phyloP scores from a whole-genome alignment of 1,140 invertebrate genomes.

The Temnothorax longispinosus region DNA sequence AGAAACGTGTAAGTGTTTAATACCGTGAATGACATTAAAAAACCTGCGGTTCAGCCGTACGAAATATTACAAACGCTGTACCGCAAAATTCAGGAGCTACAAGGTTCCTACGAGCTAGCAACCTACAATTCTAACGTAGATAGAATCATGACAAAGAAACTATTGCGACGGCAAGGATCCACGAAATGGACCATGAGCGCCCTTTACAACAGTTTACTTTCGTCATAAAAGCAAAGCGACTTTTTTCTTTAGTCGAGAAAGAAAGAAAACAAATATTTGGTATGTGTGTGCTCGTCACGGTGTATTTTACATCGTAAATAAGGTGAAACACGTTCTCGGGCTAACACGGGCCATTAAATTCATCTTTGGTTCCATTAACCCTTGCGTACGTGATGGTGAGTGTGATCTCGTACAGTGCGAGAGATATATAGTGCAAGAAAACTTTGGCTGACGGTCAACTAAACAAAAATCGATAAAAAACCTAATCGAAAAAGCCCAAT shows the following conservation, averaged over 20 bases:
- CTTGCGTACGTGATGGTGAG: conserved; percentile 63
- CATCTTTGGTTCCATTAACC: conserved; percentile 64
- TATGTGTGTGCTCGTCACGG: not conserved
- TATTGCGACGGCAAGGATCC: conserved; percentile 8
- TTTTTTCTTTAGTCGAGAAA: not conserved
- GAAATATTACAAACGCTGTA: conserved; percentile 16
- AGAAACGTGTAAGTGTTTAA: conserved; percentile 44
- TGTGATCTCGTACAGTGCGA: conserved; percentile 28
- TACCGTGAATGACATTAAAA: conserved; percentile 55
- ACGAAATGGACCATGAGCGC: conserved; percentile 27
- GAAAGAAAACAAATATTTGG: conserved; percentile 45
- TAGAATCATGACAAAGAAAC: conserved; percentile 13
- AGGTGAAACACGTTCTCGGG: conserved; percentile 50
- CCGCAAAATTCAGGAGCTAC: not conserved
- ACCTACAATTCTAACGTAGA: conserved; percentile 17
- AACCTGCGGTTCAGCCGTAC: not conserved
- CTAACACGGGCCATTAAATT: conserved; percentile 54
- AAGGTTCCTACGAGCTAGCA: not conserved
- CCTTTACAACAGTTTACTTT: conserved; percentile 46
- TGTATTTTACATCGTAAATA: conserved; percentile 62
- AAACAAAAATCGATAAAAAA: conserved; percentile 9
- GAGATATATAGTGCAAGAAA: conserved; percentile 63
- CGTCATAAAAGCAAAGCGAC: conserved; percentile 48
- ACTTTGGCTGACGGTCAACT: conserved; percentile 53
- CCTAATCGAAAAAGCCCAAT: not conserved